Evolutionary conservation across 2,113 vertebrate genomes (phyloP).

Genomic region (Toxotes chatareus): DNA sequence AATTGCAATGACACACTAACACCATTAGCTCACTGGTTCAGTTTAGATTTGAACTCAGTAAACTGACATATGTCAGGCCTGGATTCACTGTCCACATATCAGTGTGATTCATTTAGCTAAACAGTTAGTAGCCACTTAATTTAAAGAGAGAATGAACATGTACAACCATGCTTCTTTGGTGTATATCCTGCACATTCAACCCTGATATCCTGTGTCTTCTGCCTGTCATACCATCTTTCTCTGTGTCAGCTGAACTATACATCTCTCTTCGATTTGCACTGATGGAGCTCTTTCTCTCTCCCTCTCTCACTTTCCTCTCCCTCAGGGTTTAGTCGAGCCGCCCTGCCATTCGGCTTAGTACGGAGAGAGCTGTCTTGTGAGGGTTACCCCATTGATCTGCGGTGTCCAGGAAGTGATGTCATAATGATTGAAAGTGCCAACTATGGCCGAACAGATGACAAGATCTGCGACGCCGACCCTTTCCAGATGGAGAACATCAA

Average conservation of each 20-base stretch:
- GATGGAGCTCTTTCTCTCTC: slow-evolving; percentile 54
- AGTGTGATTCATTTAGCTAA: slow-evolving; percentile 2
- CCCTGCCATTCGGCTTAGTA: slow-evolving; percentile 95
- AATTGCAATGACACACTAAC: slow-evolving; percentile 67
- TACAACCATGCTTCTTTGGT: slow-evolving; percentile 22
- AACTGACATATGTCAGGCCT: slow-evolving; percentile 35
- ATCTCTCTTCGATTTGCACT: slow-evolving; percentile 66
- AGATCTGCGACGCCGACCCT: slow-evolving; percentile 98
- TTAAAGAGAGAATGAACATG: background rate
- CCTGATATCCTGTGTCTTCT: slow-evolving; percentile 38
- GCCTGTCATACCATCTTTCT: slow-evolving; percentile 21
- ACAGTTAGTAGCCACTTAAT: slow-evolving; percentile 7
- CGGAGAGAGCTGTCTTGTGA: slow-evolving; percentile 97
- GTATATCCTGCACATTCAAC: slow-evolving; percentile 4
- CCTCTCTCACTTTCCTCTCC: slow-evolving; percentile 33
- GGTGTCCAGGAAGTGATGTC: slow-evolving; percentile 98
- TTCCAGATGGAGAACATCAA: slow-evolving; percentile 99
- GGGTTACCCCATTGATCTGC: slow-evolving; percentile 97
- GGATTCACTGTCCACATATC: background rate
- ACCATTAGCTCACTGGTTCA: slow-evolving; percentile 52
- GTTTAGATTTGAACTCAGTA: slow-evolving; percentile 51
- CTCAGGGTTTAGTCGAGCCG: slow-evolving; percentile 95
- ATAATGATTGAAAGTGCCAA: slow-evolving; percentile 99
- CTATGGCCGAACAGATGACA: slow-evolving; percentile 98
- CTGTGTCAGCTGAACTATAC: slow-evolving; percentile 34